phyloP scores from a whole-genome alignment of 2,113 vertebrate genomes.

The Talpa occidentalis region DNA sequence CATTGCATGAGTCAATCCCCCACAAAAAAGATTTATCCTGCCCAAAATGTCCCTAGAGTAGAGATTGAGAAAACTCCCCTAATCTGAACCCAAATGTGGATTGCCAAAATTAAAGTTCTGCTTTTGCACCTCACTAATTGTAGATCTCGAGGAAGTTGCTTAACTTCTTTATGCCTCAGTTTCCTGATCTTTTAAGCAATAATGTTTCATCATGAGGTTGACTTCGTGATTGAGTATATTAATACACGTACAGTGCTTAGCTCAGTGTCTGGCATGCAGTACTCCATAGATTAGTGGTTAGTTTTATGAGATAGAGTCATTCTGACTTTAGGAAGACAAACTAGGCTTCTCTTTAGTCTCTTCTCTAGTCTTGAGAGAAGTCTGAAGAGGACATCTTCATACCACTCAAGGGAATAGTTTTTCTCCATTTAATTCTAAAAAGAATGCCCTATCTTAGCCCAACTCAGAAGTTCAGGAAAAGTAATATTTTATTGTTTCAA shows the following conservation, averaged over 20 bases:
- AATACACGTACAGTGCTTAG: not conserved
- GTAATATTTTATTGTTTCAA: not conserved
- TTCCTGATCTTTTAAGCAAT: slow-evolving; percentile 28
- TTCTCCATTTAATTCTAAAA: slow-evolving; percentile 25
- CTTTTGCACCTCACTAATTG: not conserved
- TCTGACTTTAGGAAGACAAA: not conserved
- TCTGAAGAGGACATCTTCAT: not conserved
- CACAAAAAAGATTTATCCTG: not conserved
- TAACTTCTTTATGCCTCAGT: not conserved
- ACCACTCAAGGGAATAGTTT: not conserved
- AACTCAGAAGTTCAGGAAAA: not conserved
- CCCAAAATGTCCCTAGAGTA: not conserved
- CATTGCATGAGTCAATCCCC: not conserved
- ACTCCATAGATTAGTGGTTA: not conserved
- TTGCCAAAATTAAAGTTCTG: not conserved
- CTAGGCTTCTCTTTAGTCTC: not conserved
- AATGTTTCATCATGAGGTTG: not conserved
- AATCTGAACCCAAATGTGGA: not conserved
- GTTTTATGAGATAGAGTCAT: not conserved
- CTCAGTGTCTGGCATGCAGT: not conserved
- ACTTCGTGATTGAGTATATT: not conserved
- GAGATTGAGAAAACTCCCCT: not conserved
- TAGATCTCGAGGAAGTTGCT: not conserved
- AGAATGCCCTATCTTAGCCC: not conserved
- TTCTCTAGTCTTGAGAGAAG: not conserved